Evolutionary conservation across 2,888 invertebrate genomes (phyloP).

Genomic region (Leptopilina syphax): DNA sequence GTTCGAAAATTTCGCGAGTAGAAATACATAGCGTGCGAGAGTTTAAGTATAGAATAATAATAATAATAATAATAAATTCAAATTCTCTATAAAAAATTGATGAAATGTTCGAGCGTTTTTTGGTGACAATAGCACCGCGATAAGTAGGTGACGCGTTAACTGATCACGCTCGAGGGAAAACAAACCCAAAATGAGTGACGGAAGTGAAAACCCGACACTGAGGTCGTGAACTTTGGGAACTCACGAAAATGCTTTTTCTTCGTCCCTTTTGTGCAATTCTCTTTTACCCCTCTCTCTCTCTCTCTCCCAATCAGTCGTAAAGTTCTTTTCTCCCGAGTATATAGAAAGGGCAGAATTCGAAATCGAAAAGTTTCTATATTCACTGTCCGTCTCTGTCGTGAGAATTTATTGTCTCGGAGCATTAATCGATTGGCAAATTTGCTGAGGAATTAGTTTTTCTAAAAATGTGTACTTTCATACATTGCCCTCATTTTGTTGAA

Average conservation of each 20-base stretch:
- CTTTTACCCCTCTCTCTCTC: neutral
- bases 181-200: constrained; percentile 44
- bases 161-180: constrained; percentile 57
- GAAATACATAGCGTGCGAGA: too few relatives aligned
- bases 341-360: neutral
- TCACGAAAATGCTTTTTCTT: neutral
- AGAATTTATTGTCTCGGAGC: constrained; percentile 15
- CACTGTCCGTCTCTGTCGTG: constrained; percentile 19
- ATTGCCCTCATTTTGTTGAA: too few relatives aligned
- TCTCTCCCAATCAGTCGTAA: constrained; percentile 4
- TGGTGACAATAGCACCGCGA: constrained; percentile 8
- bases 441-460: neutral
- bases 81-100: neutral
- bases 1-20: neutral
- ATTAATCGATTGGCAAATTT: constrained; percentile 4
- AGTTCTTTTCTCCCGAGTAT: constrained; percentile 1
- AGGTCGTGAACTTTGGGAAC: constrained; percentile 26
- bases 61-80: too few relatives aligned
- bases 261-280: neutral
- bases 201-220: neutral
- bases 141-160: constrained; percentile 51
- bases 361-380: constrained; percentile 33
- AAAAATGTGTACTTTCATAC: neutral
- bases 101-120: neutral
- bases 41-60: too few relatives aligned